Evolutionary conservation across 2,113 vertebrate species (phyloP), one percentile per base, ranked within the genome.

Genomic region (Lepisosteus oculatus): DNA sequence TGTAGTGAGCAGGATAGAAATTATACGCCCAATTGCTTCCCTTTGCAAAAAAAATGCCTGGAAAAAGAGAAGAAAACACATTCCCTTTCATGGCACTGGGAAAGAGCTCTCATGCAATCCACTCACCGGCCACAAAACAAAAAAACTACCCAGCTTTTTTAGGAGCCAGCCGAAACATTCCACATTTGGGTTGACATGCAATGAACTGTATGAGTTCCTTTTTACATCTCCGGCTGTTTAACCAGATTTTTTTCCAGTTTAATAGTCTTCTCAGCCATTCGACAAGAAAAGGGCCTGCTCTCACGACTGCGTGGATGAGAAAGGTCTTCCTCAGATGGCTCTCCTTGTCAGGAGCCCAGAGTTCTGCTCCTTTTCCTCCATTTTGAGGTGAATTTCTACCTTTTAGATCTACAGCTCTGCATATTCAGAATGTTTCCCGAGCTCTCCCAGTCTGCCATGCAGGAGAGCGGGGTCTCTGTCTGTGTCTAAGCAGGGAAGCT

Each of bases 141-240:
- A 91, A 87, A 86, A 85, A 82, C 81, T 79, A 80, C 75, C 78
- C 81, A 66, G 76, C 78, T 70, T 75, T 84, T 85, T 83, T 83
- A 86, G 78, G 81, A 85, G 84, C 80, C 76, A 85, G 74, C 73
- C 84, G 71, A 75, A 78, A 74, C 86, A 87, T 89, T 86, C 90
- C 84, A 75, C 73, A 68, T 81, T 76, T 72, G 79, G 81, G 84
- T 83, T 85, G 80, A 86, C 75, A 80, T 78, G 91, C 91, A 81
- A 79, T 80, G 86, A 84, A 81, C 87, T 91, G 90, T 88, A 90
- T 88, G 89, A 91, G 90, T 89, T 88, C 86, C 87, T 89, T 85
- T 89, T 90, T 91, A 90, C 88, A 85, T 90, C 91, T 91, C 88
- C 92, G 91, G 90, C 92, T 92, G 92, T 89, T 91, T 91, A 88